phyloP scores from a whole-genome alignment of 2,113 vertebrate species.

The Syrrhaptes paradoxus region DNA sequence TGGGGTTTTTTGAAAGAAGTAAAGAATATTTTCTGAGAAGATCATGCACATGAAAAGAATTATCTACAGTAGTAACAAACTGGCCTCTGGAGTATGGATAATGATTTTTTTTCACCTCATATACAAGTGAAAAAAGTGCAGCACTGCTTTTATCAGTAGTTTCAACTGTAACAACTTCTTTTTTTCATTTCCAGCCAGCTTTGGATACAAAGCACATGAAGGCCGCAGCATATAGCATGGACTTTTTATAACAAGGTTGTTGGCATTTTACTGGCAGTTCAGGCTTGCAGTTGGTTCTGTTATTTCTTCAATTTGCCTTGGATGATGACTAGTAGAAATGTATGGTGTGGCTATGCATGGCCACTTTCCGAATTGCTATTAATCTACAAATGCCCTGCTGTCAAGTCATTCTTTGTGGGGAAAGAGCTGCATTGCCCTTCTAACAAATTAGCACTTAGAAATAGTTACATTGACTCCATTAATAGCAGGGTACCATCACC shows the following conservation, averaged over 20 bases:
- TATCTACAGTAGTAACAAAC: background rate
- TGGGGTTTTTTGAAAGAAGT: background rate
- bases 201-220: background rate
- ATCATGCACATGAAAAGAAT: background rate
- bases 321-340: background rate
- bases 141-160: background rate
- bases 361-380: background rate
- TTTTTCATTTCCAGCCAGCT: background rate
- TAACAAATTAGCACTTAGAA: background rate
- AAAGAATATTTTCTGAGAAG: background rate
- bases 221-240: background rate
- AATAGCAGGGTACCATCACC: background rate
- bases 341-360: fast-evolving
- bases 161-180: background rate
- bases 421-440: background rate
- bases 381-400: background rate
- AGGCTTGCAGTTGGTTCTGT: background rate
- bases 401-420: background rate
- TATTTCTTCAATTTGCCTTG: background rate
- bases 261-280: background rate
- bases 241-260: background rate
- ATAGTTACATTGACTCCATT: background rate
- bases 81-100: background rate
- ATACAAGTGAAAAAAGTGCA: background rate
- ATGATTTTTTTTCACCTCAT: background rate